These are phyloP conservation scores for Coelopa frigida DNA, from an alignment of 1,140 invertebrate genomes.

Conservation along the genomic window DNA sequence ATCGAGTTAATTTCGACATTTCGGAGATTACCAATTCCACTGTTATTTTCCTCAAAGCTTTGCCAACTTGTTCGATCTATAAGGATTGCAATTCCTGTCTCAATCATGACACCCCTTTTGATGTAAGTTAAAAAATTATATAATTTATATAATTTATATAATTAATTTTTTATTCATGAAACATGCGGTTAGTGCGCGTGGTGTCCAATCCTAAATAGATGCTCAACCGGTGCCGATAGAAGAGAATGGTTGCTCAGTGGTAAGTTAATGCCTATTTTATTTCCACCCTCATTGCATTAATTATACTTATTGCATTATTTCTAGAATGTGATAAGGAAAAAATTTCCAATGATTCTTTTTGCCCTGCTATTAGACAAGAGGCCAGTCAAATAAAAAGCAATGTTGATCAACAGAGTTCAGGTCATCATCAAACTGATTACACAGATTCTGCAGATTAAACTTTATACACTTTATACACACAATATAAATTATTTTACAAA, in stretches of 20 bases:
- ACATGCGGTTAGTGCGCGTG: conserved; percentile 73
- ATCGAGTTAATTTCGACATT: conserved; percentile 74
- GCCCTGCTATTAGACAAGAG: conserved; percentile 25
- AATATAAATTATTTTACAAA: too few relatives aligned
- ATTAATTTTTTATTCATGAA: conserved; percentile 1
- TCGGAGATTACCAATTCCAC: conserved; percentile 74
- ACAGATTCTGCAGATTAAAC: too few relatives aligned
- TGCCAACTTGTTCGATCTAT: conserved; percentile 78
- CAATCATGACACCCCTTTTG: conserved; percentile 55
- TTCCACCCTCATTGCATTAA: too few relatives aligned
- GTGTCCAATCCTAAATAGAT: conserved; percentile 73
- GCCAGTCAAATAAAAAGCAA: too few relatives aligned
- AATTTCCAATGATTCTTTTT: conserved; percentile 3
- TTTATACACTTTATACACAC: too few relatives aligned
- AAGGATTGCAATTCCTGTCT: conserved; percentile 65
- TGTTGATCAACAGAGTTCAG: too few relatives aligned
- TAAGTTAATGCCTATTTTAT: too few relatives aligned
- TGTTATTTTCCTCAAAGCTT: conserved; percentile 71
- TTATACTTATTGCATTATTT: too few relatives aligned
- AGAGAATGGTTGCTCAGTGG: conserved; percentile 82
- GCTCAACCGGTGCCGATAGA: conserved; percentile 84
- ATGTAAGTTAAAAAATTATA: conserved; percentile 44
- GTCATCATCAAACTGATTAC: too few relatives aligned
- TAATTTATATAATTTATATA: not conserved
- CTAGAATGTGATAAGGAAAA: conserved; percentile 53